A percentile compares a stretch with the other conserved stretches of the same genome.
These are phyloP conservation scores for Lates japonicus DNA, from an alignment of 2,797 vertebrate species.

Conservation along the genomic window DNA sequence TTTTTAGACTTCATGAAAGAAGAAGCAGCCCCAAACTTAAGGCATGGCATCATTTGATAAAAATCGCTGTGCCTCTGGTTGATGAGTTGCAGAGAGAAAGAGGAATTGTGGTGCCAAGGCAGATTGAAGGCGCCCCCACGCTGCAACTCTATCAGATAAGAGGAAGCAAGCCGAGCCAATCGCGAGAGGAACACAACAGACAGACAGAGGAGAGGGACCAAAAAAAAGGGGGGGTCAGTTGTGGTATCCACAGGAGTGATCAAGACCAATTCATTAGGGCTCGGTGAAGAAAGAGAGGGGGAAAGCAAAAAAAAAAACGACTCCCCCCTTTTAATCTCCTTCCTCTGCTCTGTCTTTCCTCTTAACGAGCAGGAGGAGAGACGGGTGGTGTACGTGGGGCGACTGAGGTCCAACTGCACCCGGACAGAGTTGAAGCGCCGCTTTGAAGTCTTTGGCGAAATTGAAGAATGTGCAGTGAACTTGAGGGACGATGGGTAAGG, in stretches of 20 bases:
- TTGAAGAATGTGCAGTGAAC: conserved; percentile 98
- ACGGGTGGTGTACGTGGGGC: conserved; percentile 96
- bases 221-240: conserved; percentile 54
- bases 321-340: conserved; percentile 70
- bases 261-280: conserved; percentile 77
- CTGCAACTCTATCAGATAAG: conserved; percentile 78
- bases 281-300: conserved; percentile 65
- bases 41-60: conserved; percentile 81
- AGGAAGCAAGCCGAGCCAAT: conserved; percentile 70
- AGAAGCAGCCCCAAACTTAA: conserved; percentile 65
- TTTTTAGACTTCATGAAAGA: conserved; percentile 73
- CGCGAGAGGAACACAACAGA: conserved; percentile 66
- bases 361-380: conserved; percentile 93
- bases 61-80: conserved; percentile 75
- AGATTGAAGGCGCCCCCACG: conserved; percentile 73
- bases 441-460: conserved; percentile 99
- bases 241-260: conserved; percentile 75
- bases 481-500: conserved; percentile 96
- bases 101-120: conserved; percentile 74
- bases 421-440: conserved; percentile 95
- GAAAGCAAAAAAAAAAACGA: conserved; percentile 53
- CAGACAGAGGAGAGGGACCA: conserved; percentile 52
- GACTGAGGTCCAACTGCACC: conserved; percentile 94
- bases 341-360: conserved; percentile 65
- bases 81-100: conserved; percentile 79